These are phyloP conservation scores for Brassicogethes aeneus DNA, from an alignment of 2,888 invertebrate genomes.

Conservation along the genomic window DNA sequence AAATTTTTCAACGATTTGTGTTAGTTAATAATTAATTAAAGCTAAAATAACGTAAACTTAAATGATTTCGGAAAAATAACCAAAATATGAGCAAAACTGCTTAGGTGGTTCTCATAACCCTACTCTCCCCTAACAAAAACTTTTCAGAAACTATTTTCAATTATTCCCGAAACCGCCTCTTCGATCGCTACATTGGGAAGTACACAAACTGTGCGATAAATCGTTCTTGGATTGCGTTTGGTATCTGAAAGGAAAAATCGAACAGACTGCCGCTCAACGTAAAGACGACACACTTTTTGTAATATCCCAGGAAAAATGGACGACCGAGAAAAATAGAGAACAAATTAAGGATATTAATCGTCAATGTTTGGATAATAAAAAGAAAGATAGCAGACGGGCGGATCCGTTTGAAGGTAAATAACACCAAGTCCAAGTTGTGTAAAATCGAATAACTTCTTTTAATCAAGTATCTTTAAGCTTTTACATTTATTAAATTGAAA, in stretches of 20 bases:
- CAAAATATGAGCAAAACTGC: too few relatives aligned
- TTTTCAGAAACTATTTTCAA: conserved; percentile 32
- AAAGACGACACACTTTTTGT: conserved; percentile 44
- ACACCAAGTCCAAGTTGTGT: too few relatives aligned
- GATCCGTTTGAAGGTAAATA: conserved; percentile 45
- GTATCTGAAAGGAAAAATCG: conserved; percentile 41
- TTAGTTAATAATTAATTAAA: too few relatives aligned
- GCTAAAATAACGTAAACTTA: too few relatives aligned
- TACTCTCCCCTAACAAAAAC: too few relatives aligned
- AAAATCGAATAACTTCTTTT: neutral
- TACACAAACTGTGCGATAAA: conserved; percentile 45
- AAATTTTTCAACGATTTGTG: too few relatives aligned
- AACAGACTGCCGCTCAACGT: conserved; percentile 40
- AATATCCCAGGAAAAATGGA: conserved; percentile 44
- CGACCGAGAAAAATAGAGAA: conserved; percentile 28
- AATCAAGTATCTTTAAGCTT: too few relatives aligned
- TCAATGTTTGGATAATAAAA: conserved; percentile 43
- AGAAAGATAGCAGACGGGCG: conserved; percentile 40
- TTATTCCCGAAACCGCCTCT: conserved; percentile 49
- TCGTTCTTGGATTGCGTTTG: conserved; percentile 49
- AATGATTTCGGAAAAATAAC: too few relatives aligned
- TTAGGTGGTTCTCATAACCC: too few relatives aligned
- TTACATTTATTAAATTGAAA: too few relatives aligned
- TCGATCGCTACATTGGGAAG: conserved; percentile 53
- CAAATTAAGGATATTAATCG: conserved; percentile 40